Percentiles rank a stretch among this genome's conserved stretches.
Evolutionary conservation across 2,888 invertebrate species (phyloP).

Genomic region (Petrolisthes cinctipes): DNA sequence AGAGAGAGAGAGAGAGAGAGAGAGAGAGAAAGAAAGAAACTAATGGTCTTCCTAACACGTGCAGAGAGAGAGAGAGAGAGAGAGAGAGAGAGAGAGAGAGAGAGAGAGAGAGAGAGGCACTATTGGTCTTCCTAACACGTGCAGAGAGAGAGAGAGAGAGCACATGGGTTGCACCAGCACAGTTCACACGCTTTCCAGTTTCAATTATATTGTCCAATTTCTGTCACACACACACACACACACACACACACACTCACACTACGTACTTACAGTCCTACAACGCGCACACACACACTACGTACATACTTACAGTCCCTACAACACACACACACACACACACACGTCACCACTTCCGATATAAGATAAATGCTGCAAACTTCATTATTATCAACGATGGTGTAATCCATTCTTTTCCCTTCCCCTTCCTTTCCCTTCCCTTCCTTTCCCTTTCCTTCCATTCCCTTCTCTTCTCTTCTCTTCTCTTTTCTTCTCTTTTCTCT

Average conservation of each 20-base stretch:
- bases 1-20: slow-evolving; percentile 1
- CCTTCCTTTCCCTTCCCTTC: neutral
- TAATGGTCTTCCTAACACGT: too few relatives aligned
- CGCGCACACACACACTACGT: neutral
- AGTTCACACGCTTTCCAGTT: neutral
- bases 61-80: too few relatives aligned
- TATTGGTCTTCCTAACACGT: neutral
- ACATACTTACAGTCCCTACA: neutral
- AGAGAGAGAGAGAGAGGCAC: neutral
- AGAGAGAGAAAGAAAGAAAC: neutral
- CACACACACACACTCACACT: neutral
- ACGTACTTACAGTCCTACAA: neutral
- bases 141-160: neutral
- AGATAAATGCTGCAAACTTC: too few relatives aligned
- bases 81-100: too few relatives aligned
- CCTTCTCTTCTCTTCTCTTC: neutral
- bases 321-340: too few relatives aligned
- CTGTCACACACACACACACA: neutral
- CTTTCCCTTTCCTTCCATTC: neutral
- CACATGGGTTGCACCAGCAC: neutral
- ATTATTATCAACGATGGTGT: neutral
- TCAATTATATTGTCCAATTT: neutral
- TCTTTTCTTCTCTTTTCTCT: neutral
- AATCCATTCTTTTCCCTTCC: neutral
- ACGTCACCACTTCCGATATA: too few relatives aligned